phyloP scores from a whole-genome alignment of 2,888 invertebrate species.

The Pyrochroa serraticornis region DNA sequence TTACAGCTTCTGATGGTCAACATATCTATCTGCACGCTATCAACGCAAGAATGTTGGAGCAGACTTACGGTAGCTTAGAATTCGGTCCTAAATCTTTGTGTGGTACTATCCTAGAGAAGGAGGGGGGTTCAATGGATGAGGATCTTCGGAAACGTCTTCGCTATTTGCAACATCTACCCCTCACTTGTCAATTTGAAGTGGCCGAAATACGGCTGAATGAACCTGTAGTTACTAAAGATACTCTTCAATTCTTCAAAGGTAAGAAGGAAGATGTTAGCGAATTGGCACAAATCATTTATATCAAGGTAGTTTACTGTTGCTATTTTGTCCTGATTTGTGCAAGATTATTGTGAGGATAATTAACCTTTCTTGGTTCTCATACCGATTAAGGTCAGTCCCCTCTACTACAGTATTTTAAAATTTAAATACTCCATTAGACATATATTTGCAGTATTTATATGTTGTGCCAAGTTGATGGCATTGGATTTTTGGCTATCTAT shows the following conservation, averaged over 20 bases:
- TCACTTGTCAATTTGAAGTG: constrained; percentile 88
- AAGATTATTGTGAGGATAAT: constrained; percentile 51
- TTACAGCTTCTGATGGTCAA: constrained; percentile 86
- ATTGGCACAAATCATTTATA: background rate
- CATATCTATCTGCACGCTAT: constrained; percentile 90
- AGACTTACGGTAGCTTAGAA: constrained; percentile 82
- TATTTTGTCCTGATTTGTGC: constrained; percentile 41
- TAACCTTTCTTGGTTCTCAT: constrained; percentile 46
- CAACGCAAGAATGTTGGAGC: constrained; percentile 87
- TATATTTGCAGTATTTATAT: no score
- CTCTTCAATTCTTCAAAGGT: constrained; percentile 75
- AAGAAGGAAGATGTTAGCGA: constrained; percentile 26
- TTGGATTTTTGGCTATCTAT: no score
- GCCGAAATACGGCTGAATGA: constrained; percentile 83
- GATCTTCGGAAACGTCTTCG: constrained; percentile 76
- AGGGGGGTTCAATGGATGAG: constrained; percentile 83
- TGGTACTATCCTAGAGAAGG: constrained; percentile 86
- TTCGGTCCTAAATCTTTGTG: constrained; percentile 75
- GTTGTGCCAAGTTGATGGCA: no score
- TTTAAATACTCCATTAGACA: no score
- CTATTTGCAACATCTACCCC: constrained; percentile 85
- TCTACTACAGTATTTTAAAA: constrained; percentile 44
- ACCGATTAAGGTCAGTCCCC: constrained; percentile 53
- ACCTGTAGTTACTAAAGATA: constrained; percentile 72
- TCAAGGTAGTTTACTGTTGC: background rate